A percentile compares a stretch with the other conserved stretches of the same genome.
phyloP scores from a whole-genome alignment of 2,113 vertebrate genomes.

The Mionectes macconnelli region DNA sequence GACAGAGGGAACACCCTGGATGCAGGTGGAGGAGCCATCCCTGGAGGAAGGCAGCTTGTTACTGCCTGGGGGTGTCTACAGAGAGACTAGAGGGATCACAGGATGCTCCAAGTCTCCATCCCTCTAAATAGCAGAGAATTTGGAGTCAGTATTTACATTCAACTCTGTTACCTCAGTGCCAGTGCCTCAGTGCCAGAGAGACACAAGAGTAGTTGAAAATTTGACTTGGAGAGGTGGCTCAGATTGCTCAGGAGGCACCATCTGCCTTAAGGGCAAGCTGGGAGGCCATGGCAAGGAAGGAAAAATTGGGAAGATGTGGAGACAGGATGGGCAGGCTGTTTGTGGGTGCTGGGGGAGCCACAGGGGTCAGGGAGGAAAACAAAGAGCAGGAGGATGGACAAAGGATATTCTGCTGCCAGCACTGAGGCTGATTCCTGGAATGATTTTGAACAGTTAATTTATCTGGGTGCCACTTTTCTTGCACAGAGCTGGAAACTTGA shows the following conservation, averaged over 20 bases:
- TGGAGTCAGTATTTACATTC: not conserved
- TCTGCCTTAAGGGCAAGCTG: not conserved
- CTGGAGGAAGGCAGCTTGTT: not conserved
- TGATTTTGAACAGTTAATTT: not conserved
- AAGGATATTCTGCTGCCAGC: not conserved
- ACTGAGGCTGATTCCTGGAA: not conserved
- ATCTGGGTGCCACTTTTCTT: not conserved
- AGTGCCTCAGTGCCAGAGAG: not conserved
- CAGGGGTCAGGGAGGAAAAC: not conserved
- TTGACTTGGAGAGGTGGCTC: not conserved
- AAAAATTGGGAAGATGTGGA: not conserved
- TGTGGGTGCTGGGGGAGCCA: not conserved
- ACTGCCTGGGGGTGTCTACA: not conserved
- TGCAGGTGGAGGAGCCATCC: not conserved
- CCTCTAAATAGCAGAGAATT: not conserved
- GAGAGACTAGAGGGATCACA: accelerated
- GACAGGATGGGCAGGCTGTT: not conserved
- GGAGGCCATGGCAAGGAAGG: not conserved
- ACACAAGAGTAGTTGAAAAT: not conserved
- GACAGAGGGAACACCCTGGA: not conserved
- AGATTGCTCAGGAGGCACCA: not conserved
- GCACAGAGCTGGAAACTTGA: not conserved
- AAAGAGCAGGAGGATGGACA: not conserved
- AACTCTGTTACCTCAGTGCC: not conserved
- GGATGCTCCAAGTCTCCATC: not conserved